A percentile compares a stretch with the other conserved stretches of the same genome.
phyloP scores from a whole-genome alignment of 2,888 invertebrate species.

The Eupithecia subfuscata region DNA sequence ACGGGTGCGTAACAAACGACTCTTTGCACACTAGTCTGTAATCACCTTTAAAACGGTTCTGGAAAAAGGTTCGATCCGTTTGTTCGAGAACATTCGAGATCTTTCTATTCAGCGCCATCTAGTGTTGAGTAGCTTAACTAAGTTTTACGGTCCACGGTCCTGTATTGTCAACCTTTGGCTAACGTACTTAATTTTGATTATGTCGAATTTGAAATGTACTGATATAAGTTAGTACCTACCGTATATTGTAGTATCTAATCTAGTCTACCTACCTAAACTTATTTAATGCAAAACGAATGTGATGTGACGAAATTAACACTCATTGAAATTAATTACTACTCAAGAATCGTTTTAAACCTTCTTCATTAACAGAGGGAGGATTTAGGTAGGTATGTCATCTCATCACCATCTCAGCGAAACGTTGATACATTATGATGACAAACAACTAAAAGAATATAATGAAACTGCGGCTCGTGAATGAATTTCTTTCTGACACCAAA shows the following conservation, averaged over 20 bases:
- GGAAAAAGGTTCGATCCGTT: background rate
- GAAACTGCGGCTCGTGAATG: no score
- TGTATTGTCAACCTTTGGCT: background rate
- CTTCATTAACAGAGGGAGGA: background rate
- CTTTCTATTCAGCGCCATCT: conserved; percentile 2
- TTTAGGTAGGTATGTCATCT: background rate
- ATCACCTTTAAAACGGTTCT: background rate
- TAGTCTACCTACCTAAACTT: no score
- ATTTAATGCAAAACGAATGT: background rate
- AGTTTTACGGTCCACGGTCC: background rate
- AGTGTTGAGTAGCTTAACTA: background rate
- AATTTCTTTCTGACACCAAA: no score
- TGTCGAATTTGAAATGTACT: background rate
- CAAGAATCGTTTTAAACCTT: background rate
- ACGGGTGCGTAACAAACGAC: no score
- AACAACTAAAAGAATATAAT: background rate
- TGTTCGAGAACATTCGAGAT: conserved; percentile 1
- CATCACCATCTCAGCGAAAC: no score
- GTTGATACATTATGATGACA: no score
- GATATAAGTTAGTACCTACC: background rate
- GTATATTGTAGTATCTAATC: no score
- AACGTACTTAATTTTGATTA: background rate
- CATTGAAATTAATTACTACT: background rate
- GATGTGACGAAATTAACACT: background rate
- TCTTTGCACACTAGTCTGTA: background rate